These are phyloP conservation scores for Scaptomyza graminum DNA, from an alignment of 1,140 invertebrate species.

Conservation along the genomic window DNA sequence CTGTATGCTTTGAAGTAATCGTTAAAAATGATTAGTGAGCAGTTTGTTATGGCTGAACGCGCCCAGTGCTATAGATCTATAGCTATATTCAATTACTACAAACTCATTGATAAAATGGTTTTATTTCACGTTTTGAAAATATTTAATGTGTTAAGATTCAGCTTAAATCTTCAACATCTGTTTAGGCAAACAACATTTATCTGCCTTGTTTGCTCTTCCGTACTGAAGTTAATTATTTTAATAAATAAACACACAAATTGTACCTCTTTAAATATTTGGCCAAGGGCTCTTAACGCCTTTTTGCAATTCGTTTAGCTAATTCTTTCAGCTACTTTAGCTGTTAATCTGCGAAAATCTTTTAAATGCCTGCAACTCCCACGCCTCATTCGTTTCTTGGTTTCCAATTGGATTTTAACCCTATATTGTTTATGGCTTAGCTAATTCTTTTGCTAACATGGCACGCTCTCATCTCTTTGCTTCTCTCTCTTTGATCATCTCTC, in stretches of 20 bases:
- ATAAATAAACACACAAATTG: not conserved
- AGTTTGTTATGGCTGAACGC: not conserved
- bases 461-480: slow-evolving; percentile 18
- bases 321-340: not conserved
- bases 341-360: not conserved
- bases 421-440: not conserved
- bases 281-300: not conserved
- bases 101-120: no score
- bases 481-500: not conserved
- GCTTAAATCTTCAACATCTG: not conserved
- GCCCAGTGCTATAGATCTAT: no score
- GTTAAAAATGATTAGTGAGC: not conserved
- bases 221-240: not conserved
- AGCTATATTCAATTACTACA: no score
- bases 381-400: not conserved
- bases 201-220: no score
- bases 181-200: no score
- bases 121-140: not conserved
- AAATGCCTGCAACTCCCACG: no score
- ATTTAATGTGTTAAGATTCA: no score
- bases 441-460: slow-evolving; percentile 42
- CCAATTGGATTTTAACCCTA: not conserved
- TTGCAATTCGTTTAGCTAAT: not conserved
- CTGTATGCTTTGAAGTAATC: not conserved
- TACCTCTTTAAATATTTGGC: not conserved